These are phyloP conservation scores for Notothenia rossii DNA, from an alignment of 2,113 vertebrate species.

Conservation along the genomic window DNA sequence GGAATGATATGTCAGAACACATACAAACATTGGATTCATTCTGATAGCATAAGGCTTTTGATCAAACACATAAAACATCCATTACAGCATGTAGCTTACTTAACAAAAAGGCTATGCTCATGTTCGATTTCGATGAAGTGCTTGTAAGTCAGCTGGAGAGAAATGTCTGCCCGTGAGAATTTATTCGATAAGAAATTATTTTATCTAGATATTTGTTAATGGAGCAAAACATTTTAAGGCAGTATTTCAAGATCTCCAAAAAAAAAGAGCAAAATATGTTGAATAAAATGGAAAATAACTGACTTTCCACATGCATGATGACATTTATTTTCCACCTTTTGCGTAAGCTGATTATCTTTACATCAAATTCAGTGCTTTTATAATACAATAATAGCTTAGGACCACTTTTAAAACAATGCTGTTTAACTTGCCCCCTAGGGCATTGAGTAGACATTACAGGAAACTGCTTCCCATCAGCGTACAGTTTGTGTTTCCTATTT, in stretches of 20 bases:
- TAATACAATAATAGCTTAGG: conserved; percentile 4
- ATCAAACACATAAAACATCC: too few relatives aligned
- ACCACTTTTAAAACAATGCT: not conserved
- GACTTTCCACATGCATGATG: not conserved
- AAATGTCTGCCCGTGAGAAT: too few relatives aligned
- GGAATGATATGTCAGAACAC: too few relatives aligned
- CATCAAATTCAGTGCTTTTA: not conserved
- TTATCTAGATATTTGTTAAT: conserved; percentile 1
- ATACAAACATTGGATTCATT: too few relatives aligned
- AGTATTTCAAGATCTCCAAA: not conserved
- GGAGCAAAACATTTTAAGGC: not conserved
- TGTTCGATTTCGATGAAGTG: too few relatives aligned
- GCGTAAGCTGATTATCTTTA: not conserved
- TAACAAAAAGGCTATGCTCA: too few relatives aligned
- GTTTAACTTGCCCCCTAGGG: conserved; percentile 22
- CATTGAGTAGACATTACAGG: conserved; percentile 20
- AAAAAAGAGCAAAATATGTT: conserved; percentile 6
- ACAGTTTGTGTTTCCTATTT: conserved; percentile 24
- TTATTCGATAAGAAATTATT: too few relatives aligned
- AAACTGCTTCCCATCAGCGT: conserved; percentile 37
- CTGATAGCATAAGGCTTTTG: too few relatives aligned
- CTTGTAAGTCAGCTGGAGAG: too few relatives aligned
- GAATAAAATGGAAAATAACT: not conserved
- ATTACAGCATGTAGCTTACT: too few relatives aligned
- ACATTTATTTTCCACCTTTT: not conserved